Conservation (phyloP, 2,888 invertebrate genomes). For the Conus canariensis region DNA sequence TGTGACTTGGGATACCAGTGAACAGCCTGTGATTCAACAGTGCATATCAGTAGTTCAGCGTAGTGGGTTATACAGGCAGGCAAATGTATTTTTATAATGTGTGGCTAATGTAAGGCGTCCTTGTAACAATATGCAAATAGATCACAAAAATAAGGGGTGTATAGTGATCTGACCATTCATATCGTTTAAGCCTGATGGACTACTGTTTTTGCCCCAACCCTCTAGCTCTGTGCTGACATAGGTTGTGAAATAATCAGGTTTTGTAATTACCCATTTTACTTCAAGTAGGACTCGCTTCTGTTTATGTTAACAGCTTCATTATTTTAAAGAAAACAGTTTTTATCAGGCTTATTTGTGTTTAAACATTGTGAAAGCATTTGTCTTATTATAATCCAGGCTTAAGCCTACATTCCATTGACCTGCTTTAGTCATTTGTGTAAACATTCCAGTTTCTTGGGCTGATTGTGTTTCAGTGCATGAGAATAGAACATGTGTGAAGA, state of each 20-base stretch:
- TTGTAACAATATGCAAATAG: constrained; percentile 11
- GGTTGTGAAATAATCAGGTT: constrained; percentile 9
- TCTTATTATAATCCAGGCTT: background rate
- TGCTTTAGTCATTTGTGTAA: background rate
- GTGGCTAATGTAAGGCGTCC: background rate
- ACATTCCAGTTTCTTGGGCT: background rate
- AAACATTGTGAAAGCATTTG: background rate
- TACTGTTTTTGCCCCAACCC: background rate
- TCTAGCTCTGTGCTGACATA: no score
- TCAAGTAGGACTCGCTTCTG: background rate
- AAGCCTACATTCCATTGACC: background rate
- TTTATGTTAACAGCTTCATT: background rate
- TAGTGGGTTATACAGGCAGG: background rate
- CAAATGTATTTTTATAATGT: constrained; percentile 2
- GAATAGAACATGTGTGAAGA: background rate
- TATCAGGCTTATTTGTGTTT: background rate
- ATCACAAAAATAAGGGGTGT: background rate
- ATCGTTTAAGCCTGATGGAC: background rate
- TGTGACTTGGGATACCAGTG: background rate
- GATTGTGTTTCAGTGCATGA: background rate
- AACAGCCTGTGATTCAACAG: constrained; percentile 6
- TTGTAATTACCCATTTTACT: background rate
- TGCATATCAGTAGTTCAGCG: constrained; percentile 7
- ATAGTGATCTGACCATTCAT: background rate
- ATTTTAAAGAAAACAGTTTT: background rate